Conservation (phyloP, 2,888 invertebrate genomes). For the Nemoura dubitans region DNA sequence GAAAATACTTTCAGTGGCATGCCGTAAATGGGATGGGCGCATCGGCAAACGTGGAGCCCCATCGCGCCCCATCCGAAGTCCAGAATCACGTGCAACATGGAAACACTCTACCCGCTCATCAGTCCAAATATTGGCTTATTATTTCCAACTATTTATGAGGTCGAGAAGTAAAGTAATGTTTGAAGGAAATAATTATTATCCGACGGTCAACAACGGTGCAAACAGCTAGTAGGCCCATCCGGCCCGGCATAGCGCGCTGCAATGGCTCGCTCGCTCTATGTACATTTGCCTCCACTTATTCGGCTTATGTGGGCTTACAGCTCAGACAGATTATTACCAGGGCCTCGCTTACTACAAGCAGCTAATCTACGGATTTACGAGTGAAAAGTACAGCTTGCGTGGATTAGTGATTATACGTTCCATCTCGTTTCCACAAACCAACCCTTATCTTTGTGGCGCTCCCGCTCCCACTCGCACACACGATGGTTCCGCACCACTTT, state of each 20-base stretch:
- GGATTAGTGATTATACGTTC: slow-evolving; percentile 13
- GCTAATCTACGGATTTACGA: slow-evolving; percentile 23
- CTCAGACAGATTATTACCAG: background rate
- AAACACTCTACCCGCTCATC: background rate
- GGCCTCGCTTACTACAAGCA: slow-evolving; percentile 8
- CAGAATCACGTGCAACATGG: background rate
- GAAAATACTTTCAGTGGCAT: background rate
- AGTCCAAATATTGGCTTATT: background rate
- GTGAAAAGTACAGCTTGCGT: slow-evolving; percentile 30
- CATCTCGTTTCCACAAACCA: background rate
- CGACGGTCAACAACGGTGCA: background rate
- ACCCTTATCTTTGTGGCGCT: background rate
- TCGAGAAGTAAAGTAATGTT: background rate
- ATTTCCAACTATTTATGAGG: slow-evolving; percentile 7
- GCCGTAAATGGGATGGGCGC: too few relatives aligned
- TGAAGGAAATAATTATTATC: background rate
- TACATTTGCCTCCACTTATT: background rate
- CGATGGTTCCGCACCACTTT: background rate
- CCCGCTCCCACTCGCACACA: background rate
- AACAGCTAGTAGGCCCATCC: background rate
- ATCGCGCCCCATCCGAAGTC: background rate
- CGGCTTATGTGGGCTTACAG: background rate
- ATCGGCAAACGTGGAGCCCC: too few relatives aligned
- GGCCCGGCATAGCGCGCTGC: too few relatives aligned
- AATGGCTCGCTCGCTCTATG: background rate